A percentile compares a stretch with the other conserved stretches of the same genome.
These are phyloP conservation scores for Drosophila quasianomalipes DNA, from an alignment of 2,888 invertebrate species.

Conservation along the genomic window DNA sequence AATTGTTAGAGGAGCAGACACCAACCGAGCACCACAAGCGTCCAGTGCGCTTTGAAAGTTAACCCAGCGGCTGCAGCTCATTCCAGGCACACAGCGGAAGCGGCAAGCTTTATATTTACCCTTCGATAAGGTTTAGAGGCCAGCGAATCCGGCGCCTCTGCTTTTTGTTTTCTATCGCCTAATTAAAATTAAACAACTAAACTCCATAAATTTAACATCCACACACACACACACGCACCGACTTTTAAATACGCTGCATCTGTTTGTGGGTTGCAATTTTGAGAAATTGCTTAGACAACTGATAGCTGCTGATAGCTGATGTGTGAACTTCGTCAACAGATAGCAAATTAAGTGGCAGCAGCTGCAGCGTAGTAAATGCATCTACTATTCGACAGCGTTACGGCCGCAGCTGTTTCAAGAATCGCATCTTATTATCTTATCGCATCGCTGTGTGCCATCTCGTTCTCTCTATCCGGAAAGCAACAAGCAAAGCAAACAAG, in stretches of 20 bases:
- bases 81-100: slow-evolving; percentile 20
- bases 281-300: slow-evolving; percentile 5
- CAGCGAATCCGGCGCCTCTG: slow-evolving; percentile 31
- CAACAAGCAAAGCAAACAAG: background rate
- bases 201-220: slow-evolving; percentile 26
- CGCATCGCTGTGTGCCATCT: background rate
- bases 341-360: slow-evolving; percentile 4
- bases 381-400: background rate
- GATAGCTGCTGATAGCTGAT: slow-evolving; percentile 2
- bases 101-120: slow-evolving; percentile 38
- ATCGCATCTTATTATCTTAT: background rate
- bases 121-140: slow-evolving; percentile 41
- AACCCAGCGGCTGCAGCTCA: slow-evolving; percentile 5
- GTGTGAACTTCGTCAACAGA: slow-evolving; percentile 7
- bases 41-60: slow-evolving; percentile 37
- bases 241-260: slow-evolving; percentile 28
- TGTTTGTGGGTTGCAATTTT: background rate
- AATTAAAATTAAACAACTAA: slow-evolving; percentile 52
- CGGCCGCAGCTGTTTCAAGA: background rate
- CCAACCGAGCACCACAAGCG: slow-evolving; percentile 46
- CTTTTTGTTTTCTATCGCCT: slow-evolving; percentile 15
- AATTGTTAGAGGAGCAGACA: slow-evolving; percentile 8
- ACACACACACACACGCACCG: slow-evolving; percentile 2
- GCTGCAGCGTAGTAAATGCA: background rate
- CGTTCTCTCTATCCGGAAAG: background rate